Evolutionary conservation across 2,797 vertebrate genomes (phyloP).

Genomic region (Geotrypetes seraphini): DNA sequence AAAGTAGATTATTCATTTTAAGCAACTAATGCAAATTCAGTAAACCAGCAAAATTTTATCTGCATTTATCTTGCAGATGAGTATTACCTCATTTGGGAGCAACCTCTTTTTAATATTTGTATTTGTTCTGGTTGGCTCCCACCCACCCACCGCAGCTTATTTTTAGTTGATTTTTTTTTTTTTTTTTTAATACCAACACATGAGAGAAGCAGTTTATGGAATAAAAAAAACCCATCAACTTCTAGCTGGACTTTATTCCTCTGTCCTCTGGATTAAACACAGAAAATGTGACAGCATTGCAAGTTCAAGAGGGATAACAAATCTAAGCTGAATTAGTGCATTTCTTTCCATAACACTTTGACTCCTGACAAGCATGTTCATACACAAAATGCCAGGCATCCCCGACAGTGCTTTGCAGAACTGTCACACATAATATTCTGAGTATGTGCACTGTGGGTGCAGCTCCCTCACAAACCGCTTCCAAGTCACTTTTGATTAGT

Average conservation of each 20-base stretch:
- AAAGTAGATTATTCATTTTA: constrained; percentile 41
- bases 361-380: constrained; percentile 20
- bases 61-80: constrained; percentile 50
- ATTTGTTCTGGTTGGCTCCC: too few relatives aligned
- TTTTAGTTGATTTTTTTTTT: not conserved
- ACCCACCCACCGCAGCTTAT: too few relatives aligned
- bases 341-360: constrained; percentile 35
- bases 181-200: constrained; percentile 37
- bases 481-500: not conserved
- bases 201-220: too few relatives aligned
- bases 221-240: constrained; percentile 42
- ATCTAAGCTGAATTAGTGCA: constrained; percentile 34
- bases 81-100: constrained; percentile 13
- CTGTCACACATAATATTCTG: constrained; percentile 27
- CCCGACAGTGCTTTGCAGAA: constrained; percentile 38
- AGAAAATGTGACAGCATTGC: constrained; percentile 22
- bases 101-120: too few relatives aligned
- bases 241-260: constrained; percentile 25
- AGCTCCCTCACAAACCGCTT: not conserved
- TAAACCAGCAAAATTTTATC: constrained; percentile 44
- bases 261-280: constrained; percentile 6
- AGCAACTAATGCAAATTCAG: constrained; percentile 56
- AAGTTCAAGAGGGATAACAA: constrained; percentile 36
- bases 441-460: not conserved
- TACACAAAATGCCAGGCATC: constrained; percentile 23